Conservation (phyloP, 2,888 invertebrate species). For the Sarcophaga carnaria region DNA sequence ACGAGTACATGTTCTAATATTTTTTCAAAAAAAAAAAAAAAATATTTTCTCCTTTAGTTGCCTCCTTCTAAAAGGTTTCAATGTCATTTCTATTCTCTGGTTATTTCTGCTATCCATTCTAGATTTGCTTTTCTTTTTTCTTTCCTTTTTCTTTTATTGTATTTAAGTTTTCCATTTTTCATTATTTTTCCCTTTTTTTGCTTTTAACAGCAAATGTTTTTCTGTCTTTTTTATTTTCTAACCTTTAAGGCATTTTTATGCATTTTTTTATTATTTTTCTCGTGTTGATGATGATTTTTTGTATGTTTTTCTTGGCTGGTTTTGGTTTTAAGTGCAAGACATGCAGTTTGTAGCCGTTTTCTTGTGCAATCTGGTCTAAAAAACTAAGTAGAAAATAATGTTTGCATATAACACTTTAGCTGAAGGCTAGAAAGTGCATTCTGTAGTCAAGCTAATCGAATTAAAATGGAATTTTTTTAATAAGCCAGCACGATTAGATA, state of each 20-base stretch:
- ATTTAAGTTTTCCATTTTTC: background rate
- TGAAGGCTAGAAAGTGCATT: no score
- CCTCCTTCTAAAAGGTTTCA: slow-evolving; percentile 60
- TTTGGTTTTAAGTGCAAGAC: no score
- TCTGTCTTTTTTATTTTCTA: background rate
- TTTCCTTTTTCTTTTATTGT: background rate
- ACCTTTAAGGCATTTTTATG: slow-evolving; percentile 41
- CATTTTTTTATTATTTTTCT: slow-evolving; percentile 7
- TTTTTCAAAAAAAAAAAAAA: background rate
- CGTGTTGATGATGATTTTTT: background rate
- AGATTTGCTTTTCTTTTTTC: background rate
- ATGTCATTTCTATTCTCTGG: slow-evolving; percentile 44
- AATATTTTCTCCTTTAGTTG: background rate
- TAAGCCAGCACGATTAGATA: no score
- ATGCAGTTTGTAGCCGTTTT: background rate
- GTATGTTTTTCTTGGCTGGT: no score
- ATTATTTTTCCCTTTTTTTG: background rate
- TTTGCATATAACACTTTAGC: no score
- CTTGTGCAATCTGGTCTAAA: background rate
- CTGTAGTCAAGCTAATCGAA: no score
- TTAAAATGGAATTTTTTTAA: no score
- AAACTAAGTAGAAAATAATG: no score
- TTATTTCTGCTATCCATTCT: background rate
- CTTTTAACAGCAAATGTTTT: slow-evolving; percentile 42
- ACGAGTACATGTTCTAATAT: slow-evolving; percentile 22